These are phyloP conservation scores for Phyllotis vaccarum DNA, from an alignment of 2,797 vertebrate species.

Conservation along the genomic window DNA sequence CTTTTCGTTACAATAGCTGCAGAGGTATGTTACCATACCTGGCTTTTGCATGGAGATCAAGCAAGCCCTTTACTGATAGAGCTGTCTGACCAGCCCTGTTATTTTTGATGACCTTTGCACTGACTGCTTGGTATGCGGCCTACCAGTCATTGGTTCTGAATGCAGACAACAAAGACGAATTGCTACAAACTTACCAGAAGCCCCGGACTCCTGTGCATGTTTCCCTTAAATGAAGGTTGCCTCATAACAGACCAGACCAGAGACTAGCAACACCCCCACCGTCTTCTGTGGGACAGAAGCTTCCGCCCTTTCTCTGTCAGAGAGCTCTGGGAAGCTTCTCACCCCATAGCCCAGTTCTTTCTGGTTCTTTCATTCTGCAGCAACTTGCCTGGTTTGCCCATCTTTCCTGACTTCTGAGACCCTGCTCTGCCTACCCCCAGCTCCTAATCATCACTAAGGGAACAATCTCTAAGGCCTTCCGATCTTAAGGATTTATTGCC, in stretches of 20 bases:
- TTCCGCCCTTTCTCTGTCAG: background rate
- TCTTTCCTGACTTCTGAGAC: background rate
- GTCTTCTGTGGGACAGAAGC: background rate
- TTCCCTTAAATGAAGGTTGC: background rate
- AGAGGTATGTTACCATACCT: background rate
- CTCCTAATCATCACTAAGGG: background rate
- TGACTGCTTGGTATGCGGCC: accelerated
- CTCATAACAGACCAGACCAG: too few species aligned
- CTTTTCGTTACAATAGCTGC: background rate
- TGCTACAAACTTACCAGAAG: background rate
- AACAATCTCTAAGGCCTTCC: background rate
- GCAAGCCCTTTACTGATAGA: background rate
- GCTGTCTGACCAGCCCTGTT: background rate
- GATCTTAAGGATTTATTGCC: background rate
- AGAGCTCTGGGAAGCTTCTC: background rate
- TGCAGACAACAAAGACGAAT: too few species aligned
- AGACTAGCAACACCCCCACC: background rate
- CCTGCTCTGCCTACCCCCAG: background rate
- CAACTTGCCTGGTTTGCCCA: background rate
- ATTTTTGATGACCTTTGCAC: background rate
- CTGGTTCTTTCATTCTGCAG: background rate
- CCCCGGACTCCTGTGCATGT: background rate
- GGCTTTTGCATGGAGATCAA: background rate
- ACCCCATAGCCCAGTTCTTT: background rate
- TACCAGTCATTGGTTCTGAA: too few species aligned